Percentiles rank a stretch among this genome's conserved stretches.
These are phyloP conservation scores for Pteropus alecto DNA, from an alignment of 2,113 vertebrate species.

Conservation along the genomic window DNA sequence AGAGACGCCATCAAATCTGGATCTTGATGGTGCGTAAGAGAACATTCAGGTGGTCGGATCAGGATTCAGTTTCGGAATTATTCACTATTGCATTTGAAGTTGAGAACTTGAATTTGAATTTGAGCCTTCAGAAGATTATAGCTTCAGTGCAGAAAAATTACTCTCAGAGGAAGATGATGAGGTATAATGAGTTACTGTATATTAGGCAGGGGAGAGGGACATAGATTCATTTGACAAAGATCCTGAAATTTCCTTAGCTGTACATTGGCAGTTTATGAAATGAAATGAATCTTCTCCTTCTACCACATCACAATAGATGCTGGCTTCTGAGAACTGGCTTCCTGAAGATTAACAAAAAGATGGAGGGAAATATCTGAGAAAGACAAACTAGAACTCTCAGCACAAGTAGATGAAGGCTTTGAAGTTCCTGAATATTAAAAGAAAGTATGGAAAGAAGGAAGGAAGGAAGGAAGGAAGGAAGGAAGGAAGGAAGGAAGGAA, in stretches of 20 bases:
- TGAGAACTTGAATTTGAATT: constrained; percentile 90
- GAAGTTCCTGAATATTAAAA: constrained; percentile 87
- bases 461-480: neutral
- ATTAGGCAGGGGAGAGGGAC: constrained; percentile 83
- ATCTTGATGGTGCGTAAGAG: constrained; percentile 79
- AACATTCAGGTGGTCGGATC: constrained; percentile 77
- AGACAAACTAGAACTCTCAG: constrained; percentile 71
- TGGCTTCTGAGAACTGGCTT: constrained; percentile 89
- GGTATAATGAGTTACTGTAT: constrained; percentile 87
- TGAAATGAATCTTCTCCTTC: constrained; percentile 87
- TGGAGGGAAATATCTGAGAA: constrained; percentile 69
- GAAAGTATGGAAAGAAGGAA: neutral
- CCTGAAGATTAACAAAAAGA: constrained; percentile 77
- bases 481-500: no score
- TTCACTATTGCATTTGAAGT: constrained; percentile 93
- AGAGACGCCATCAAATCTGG: constrained; percentile 81
- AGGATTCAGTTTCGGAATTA: constrained; percentile 87
- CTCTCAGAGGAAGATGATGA: constrained; percentile 87
- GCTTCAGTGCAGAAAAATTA: constrained; percentile 86
- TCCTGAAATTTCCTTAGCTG: constrained; percentile 90
- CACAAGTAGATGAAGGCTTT: constrained; percentile 81
- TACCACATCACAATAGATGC: constrained; percentile 86
- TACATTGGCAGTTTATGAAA: constrained; percentile 90
- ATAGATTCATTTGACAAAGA: constrained; percentile 91
- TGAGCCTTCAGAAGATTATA: constrained; percentile 88